Base-by-base conservation (phyloP, 2,113 vertebrate species). In the Carassius carassius region DNA sequence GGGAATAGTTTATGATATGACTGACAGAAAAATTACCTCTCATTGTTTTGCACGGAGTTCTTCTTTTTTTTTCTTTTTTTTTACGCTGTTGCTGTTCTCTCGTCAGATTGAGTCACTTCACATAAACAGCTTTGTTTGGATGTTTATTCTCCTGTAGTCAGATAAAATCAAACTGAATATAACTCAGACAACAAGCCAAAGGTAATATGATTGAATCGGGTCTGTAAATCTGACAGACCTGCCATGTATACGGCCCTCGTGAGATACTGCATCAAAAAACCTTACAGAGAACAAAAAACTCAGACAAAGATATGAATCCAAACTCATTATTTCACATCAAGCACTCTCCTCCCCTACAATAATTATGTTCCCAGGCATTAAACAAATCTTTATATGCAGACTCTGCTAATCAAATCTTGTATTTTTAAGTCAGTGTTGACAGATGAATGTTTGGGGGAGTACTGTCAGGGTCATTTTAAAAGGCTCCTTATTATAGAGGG, bases 371-470 rank as follows among this genome's bases (percentile, higher is more conserved):
- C 84, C 84, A 87, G 84, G 79, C 79, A 44, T 72, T 54, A 58
- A 74, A 78, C 54, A 51, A 69, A 16, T 60, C 63, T 29, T 54
- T 35, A 78, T 69, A 76, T 70, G 65, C 9, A 49, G 9, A 77
- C 25, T 77, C 79, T 77, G 23, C 73, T 17, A 44, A 17, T 49
- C 60, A 78, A 58, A 70, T 32, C 41, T 37, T n/a, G 16, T 72
- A n/a, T 83, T 83, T 79, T 37, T 67, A 79, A 83, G 82, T 67
- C 80, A 56, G 81, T 56, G 37, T 81, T 80, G 84, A 62, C 78
- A 82, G 86, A 87, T 85, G 62, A 82, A 87, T 78, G 79, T 58
- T 79, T 62, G 56, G 84, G 83, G 84, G 84, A 69, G 47, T 84
- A 51, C 75, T n/a, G 70, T 78, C 54, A 37, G 19, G 47, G 47